Base-by-base conservation (phyloP, 2,888 invertebrate species). In the Eupithecia dodoneata region DNA sequence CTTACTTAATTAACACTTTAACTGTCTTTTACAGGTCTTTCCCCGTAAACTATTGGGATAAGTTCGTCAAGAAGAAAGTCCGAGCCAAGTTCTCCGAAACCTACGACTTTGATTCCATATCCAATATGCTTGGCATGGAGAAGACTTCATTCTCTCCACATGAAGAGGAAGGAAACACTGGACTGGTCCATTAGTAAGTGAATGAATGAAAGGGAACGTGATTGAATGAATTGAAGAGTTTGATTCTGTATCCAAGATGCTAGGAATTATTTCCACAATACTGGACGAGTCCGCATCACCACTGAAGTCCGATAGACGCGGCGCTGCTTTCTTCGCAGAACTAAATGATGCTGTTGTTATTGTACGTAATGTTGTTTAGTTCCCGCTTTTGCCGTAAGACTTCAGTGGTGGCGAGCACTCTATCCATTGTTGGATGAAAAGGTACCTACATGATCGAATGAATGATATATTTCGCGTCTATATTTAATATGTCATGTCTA, bases 41-140 rank as follows among this genome's bases (percentile, higher is more conserved):
- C 95, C 99, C 99, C 0, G 99, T 99, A 10, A 99, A 99, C 93
- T 99, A 99, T 91, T 99, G 99, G 99, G 99, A 99, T 91, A 99
- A 99, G 93, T 99, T 99, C 91, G 99, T 99, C 0, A 99, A 99
- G 95, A 99, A 99, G 96, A 99, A 99, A 93, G 99, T 99, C 0
- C 96, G 99, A 4, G 98, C 98, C 84, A 99, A 99, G 94, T 99
- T 98, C 92, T 98, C 99, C 67, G 99, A 99, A 92, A 99, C 99
- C 0, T 99, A 99, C 87, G 99, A 99, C 91, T 99, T 99, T 87
- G 99, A 99, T 88, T 98, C 98, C 6, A 99, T 99, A 86, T 99
- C 98, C 83, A 99, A 97, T 89, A 96, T 99, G 87, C 96, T 99
- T 75, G 99, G 99, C 5, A 99, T 99, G 98, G 99, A 99, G 91